Base-by-base conservation (phyloP, 2,113 vertebrate genomes). In the Lasiurus borealis region DNA sequence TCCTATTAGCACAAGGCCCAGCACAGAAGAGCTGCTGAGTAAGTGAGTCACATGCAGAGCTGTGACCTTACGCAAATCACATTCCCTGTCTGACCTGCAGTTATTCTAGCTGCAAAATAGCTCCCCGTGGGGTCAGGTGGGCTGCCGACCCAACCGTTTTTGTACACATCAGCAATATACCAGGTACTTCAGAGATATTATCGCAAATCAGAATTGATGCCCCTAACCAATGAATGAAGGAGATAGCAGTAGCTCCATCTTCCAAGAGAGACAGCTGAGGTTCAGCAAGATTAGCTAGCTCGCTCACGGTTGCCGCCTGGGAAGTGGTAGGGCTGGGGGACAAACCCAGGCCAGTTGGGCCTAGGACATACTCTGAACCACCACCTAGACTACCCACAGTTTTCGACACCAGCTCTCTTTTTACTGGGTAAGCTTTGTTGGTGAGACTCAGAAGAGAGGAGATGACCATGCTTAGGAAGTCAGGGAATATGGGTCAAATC, bases 21-120 rank as follows among this genome's bases (percentile, higher is more conserved):
- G 59, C n/a, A 72, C 1, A 0, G 21, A 68, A 88, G 44, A 78
- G 36, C 44, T 92, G 34, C 90, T 86, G 90, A 90, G 19, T 73
- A 44, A 95, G 50, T 73, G 50, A 95, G 40, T 73, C 75, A 86
- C 62, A 87, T 16, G 87, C 52, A 68, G 64, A 94, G 93, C 93
- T 89, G 40, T 86, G 73, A 95, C 87, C 64, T 90, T 78, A 69
- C 40, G 62, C 31, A 76, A 44, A 57, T 85, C 75, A 57, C 18
- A 50, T 73, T n/a, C 46, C 73, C 31, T 44, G 4, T 36, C 57
- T 87, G 31, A 73, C 64, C 50, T 90, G 31, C 11, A 83, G 48
- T 71, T 78, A 54, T 40, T 84, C 64, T 64, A 87, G 36, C 76
- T 75, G 23, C 52, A 57, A 5, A 85, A 64, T 88, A 34, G 82